A percentile compares a stretch with the other conserved stretches of the same genome.
phyloP scores from a whole-genome alignment of 2,113 vertebrate genomes.

The Mastomys natalensis region DNA sequence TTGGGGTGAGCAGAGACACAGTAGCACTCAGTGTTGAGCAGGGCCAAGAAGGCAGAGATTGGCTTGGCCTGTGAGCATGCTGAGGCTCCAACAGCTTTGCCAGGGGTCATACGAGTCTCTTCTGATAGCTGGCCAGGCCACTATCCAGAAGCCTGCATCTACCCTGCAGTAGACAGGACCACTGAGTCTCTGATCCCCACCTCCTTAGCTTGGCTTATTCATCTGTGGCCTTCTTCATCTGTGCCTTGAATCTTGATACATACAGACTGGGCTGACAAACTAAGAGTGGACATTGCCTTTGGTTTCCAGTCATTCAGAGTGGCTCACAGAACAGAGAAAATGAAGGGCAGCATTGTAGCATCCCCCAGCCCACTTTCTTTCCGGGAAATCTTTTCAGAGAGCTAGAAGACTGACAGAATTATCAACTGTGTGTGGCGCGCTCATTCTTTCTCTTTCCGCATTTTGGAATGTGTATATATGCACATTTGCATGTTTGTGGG shows the following conservation, averaged over 20 bases:
- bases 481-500: neutral
- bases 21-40: neutral
- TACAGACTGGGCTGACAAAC: neutral
- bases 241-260: neutral
- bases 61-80: neutral
- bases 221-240: neutral
- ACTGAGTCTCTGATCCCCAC: neutral
- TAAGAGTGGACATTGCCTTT: neutral
- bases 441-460: neutral
- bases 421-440: too few species aligned
- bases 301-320: neutral
- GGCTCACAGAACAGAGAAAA: neutral
- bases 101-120: neutral
- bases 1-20: neutral
- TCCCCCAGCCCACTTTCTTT: neutral
- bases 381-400: neutral
- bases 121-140: neutral
- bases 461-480: neutral
- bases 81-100: neutral
- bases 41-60: neutral
- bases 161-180: neutral
- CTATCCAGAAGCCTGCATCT: neutral
- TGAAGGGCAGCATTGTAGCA: accelerated
- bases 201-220: neutral
- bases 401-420: neutral